phyloP scores from a whole-genome alignment of 2,888 invertebrate genomes.

The Colostygia pectinataria region DNA sequence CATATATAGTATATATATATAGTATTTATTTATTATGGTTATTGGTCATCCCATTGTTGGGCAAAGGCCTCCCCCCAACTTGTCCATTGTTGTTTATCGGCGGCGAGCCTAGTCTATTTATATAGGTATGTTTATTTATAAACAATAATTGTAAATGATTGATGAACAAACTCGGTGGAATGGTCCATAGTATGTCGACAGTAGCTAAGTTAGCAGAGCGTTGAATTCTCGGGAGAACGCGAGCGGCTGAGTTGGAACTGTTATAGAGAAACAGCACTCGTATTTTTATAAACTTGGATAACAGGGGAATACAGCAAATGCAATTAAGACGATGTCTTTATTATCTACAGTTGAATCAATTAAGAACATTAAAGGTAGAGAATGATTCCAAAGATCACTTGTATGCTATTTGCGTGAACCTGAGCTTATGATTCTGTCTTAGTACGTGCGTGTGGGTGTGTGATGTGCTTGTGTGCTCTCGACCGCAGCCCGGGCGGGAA shows the following conservation, averaged over 20 bases:
- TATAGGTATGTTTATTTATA: conserved; percentile 17
- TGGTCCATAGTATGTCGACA: conserved; percentile 28
- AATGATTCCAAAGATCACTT: background rate
- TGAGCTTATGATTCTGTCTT: conserved; percentile 7
- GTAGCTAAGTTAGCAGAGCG: conserved; percentile 19
- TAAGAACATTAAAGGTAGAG: no score
- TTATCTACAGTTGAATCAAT: no score
- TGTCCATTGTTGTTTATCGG: no score
- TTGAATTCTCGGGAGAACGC: conserved; percentile 18
- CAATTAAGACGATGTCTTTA: no score
- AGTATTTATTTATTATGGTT: no score
- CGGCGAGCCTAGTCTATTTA: no score
- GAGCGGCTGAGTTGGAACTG: conserved; percentile 7
- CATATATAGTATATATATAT: no score
- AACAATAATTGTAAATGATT: conserved; percentile 24
- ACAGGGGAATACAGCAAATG: background rate
- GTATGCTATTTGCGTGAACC: background rate
- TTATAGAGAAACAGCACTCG: conserved; percentile 6
- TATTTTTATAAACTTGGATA: conserved; percentile 3
- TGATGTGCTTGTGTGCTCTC: conserved; percentile 25
- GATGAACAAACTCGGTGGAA: conserved; percentile 28
- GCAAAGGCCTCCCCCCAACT: no score
- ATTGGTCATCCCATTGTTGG: no score
- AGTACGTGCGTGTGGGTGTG: background rate
- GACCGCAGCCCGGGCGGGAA: conserved; percentile 27